phyloP scores from a whole-genome alignment of 2,888 invertebrate genomes.

The Parnassius mnemosyne region DNA sequence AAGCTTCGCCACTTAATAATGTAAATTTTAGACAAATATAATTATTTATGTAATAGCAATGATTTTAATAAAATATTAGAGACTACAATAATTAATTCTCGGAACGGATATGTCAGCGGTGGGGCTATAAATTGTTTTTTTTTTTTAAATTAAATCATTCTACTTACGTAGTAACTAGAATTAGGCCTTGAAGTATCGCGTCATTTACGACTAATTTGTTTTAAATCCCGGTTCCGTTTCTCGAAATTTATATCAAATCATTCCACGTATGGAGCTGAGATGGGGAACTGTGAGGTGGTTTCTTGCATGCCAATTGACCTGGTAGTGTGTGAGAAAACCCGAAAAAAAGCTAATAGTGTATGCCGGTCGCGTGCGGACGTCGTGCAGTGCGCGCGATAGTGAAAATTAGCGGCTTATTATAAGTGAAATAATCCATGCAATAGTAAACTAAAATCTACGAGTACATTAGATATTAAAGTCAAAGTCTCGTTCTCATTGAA shows the following conservation, averaged over 20 bases:
- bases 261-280: slow-evolving; percentile 56
- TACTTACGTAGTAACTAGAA: slow-evolving; percentile 47
- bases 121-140: slow-evolving; percentile 27
- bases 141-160: slow-evolving; percentile 51
- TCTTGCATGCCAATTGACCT: slow-evolving; percentile 56
- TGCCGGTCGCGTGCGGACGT: slow-evolving; percentile 41
- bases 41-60: no score
- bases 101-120: slow-evolving; percentile 17
- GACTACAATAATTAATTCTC: neutral
- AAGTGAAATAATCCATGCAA: no score
- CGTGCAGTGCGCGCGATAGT: slow-evolving; percentile 36
- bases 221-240: slow-evolving; percentile 55
- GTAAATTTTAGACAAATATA: no score
- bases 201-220: slow-evolving; percentile 54
- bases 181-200: slow-evolving; percentile 51
- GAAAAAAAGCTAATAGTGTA: slow-evolving; percentile 45
- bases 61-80: no score
- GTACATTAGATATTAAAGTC: no score
- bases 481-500: no score
- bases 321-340: slow-evolving; percentile 58
- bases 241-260: slow-evolving; percentile 53
- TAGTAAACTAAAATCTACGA: no score
- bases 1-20: no score
- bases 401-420: slow-evolving; percentile 45
- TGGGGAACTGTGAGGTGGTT: slow-evolving; percentile 44